These are phyloP conservation scores for Clytia hemisphaerica DNA, from an alignment of 30 jellyfish, hydroid and myxozoan genomes.

Conservation along the genomic window DNA sequence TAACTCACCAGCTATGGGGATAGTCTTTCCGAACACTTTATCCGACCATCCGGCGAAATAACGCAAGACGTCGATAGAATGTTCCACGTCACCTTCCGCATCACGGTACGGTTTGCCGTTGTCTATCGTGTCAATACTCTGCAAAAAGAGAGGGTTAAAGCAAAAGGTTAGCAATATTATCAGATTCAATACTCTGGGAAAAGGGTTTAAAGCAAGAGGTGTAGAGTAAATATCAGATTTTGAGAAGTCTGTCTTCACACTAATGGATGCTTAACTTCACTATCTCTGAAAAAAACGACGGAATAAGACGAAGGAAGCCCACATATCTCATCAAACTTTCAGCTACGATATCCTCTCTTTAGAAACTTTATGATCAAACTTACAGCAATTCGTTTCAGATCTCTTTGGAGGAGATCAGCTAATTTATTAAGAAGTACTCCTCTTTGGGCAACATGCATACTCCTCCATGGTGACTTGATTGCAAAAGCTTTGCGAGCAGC, in stretches of 20 bases:
- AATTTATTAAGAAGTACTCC: not conserved
- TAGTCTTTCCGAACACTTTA: slow-evolving; percentile 82
- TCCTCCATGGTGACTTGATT: slow-evolving; percentile 4
- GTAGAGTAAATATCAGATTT: too few species aligned
- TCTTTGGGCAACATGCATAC: not conserved
- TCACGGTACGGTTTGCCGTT: slow-evolving; percentile 70
- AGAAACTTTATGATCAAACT: too few species aligned
- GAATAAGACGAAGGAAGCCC: too few species aligned
- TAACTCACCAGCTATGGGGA: slow-evolving; percentile 98
- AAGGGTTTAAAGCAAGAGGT: too few species aligned
- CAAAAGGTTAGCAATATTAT: too few species aligned
- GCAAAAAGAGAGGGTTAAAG: too few species aligned
- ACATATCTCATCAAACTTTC: too few species aligned
- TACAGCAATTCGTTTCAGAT: not conserved
- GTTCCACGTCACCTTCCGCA: slow-evolving; percentile 71
- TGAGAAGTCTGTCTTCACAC: too few species aligned
- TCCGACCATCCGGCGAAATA: slow-evolving; percentile 98
- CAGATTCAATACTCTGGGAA: too few species aligned
- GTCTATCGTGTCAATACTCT: slow-evolving; percentile 89
- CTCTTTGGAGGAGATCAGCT: not conserved
- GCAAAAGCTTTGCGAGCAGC: not conserved
- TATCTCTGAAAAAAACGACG: too few species aligned
- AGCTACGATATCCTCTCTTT: too few species aligned
- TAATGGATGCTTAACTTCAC: too few species aligned
- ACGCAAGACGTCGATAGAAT: slow-evolving; percentile 63